phyloP scores from a whole-genome alignment of 2,113 vertebrate genomes.

The Oryzias curvinotus region DNA sequence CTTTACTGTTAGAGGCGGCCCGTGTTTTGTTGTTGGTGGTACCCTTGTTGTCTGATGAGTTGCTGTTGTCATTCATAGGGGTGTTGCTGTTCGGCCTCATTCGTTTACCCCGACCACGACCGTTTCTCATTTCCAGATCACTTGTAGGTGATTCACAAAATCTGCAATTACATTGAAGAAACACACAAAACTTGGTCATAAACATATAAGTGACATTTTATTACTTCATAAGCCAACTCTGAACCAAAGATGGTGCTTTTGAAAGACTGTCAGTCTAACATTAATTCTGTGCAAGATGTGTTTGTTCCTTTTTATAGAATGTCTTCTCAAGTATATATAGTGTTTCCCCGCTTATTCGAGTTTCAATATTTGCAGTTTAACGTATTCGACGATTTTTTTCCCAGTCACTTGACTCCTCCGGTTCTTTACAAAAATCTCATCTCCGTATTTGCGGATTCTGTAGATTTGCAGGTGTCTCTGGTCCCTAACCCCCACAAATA shows the following conservation, averaged over 20 bases:
- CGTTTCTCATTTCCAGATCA: constrained; percentile 96
- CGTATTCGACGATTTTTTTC: no score
- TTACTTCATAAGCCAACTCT: background rate
- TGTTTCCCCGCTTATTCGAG: no score
- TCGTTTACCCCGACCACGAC: constrained; percentile 93
- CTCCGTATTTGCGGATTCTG: no score
- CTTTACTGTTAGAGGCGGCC: constrained; percentile 92
- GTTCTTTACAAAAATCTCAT: no score
- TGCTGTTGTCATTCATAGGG: constrained; percentile 85
- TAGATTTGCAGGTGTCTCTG: no score
- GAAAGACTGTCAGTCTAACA: background rate
- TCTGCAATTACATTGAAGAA: constrained; percentile 69
- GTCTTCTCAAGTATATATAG: no score
- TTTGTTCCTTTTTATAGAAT: no score
- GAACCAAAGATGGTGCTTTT: background rate
- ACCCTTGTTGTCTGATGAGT: constrained; percentile 91
- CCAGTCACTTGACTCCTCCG: no score
- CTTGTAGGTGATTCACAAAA: constrained; percentile 99
- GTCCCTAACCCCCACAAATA: no score
- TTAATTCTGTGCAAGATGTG: no score
- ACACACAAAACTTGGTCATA: background rate
- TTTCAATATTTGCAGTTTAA: no score
- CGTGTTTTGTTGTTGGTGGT: constrained; percentile 91
- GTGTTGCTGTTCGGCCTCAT: constrained; percentile 95
- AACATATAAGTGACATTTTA: background rate